A percentile compares a stretch with the other conserved stretches of the same genome.
Conservation (phyloP, 2,888 invertebrate genomes). For the Lordiphosa andalusiaca region DNA sequence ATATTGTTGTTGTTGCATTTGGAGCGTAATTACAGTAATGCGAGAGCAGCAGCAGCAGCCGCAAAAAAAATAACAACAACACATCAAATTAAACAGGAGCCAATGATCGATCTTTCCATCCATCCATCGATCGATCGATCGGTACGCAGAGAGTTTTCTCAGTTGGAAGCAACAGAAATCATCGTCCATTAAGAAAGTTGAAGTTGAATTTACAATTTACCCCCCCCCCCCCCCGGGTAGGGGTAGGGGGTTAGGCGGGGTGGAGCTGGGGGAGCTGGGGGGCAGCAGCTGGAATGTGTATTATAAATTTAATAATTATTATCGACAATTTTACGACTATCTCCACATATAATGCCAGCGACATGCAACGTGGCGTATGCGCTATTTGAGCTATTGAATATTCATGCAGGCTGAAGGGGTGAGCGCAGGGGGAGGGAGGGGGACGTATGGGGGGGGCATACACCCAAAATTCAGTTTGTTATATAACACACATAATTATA, state of each 20-base stretch:
- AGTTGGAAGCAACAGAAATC: conserved; percentile 30
- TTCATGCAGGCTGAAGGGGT: conserved; percentile 59
- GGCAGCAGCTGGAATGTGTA: conserved; percentile 25
- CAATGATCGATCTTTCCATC: conserved; percentile 25
- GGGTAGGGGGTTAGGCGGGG: not conserved
- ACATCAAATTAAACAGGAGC: conserved; percentile 57
- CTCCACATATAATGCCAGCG: conserved; percentile 40
- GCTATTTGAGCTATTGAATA: conserved; percentile 72
- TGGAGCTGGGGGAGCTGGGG: conserved; percentile 9
- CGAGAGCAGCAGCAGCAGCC: conserved; percentile 15
- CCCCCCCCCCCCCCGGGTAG: too few relatives aligned
- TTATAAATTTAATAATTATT: conserved; percentile 70
- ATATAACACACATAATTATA: conserved; percentile 77
- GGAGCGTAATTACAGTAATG: conserved; percentile 77
- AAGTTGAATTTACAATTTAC: conserved; percentile 38
- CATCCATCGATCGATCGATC: conserved; percentile 18
- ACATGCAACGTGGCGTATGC: conserved; percentile 65
- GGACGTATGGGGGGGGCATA: not conserved
- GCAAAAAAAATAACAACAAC: conserved; percentile 25
- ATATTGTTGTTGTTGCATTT: conserved; percentile 52
- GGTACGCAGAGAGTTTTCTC: not conserved
- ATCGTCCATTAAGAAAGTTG: conserved; percentile 58
- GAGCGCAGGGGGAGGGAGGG: not conserved
- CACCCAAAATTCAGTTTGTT: conserved; percentile 65
- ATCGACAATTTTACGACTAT: conserved; percentile 61